phyloP scores from a whole-genome alignment of 2,888 invertebrate genomes.

The Drosophila fulvimacula region DNA sequence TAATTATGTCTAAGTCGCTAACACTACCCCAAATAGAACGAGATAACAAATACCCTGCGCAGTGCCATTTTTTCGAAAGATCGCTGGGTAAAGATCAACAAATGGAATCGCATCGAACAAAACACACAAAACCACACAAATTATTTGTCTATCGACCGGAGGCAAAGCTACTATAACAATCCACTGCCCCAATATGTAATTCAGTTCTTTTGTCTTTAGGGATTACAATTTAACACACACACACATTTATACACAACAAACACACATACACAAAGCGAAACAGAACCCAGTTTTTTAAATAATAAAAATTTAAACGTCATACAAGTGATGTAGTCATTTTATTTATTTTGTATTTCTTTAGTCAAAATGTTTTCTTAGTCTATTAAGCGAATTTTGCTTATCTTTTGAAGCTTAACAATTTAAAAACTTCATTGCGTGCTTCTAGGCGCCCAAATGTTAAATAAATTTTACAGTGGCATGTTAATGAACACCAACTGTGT shows the following conservation, averaged over 20 bases:
- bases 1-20: slow-evolving; percentile 68
- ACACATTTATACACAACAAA: neutral
- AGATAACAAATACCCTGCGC: slow-evolving; percentile 12
- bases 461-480: neutral
- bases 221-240: slow-evolving; percentile 44
- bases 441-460: neutral
- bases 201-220: slow-evolving; percentile 37
- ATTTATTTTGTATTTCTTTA: neutral
- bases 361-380: too few species aligned
- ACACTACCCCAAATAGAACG: slow-evolving; percentile 38
- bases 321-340: slow-evolving; percentile 13
- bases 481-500: neutral
- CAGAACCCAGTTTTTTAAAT: slow-evolving; percentile 56
- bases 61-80: slow-evolving; percentile 42
- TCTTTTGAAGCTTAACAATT: too few species aligned
- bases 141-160: slow-evolving; percentile 15
- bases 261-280: slow-evolving; percentile 42
- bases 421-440: neutral
- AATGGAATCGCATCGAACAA: slow-evolving; percentile 36
- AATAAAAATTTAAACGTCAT: slow-evolving; percentile 68
- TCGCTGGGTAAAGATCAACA: slow-evolving; percentile 19
- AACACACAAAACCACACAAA: slow-evolving; percentile 13
- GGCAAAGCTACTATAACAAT: slow-evolving; percentile 29
- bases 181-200: slow-evolving; percentile 61
- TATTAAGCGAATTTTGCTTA: too few species aligned